Evolutionary conservation across 2,888 invertebrate genomes (phyloP).

Genomic region (Epinotia bilunana): DNA sequence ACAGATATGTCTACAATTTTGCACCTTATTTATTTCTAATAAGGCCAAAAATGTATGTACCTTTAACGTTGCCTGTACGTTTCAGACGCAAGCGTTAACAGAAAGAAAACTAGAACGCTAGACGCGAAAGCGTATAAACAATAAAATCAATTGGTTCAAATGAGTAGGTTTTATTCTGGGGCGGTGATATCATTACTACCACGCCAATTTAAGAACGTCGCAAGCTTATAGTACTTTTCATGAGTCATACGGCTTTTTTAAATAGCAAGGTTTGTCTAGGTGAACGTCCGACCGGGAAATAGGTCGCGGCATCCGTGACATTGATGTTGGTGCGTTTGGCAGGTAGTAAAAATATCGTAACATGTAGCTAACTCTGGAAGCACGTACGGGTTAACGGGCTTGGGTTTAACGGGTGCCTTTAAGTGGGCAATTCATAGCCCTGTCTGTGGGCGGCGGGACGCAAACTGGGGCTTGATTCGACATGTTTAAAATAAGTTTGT

Average conservation of each 20-base stretch:
- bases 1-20: no score
- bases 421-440: slow-evolving; percentile 7
- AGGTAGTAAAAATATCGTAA: slow-evolving; percentile 43
- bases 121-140: slow-evolving; percentile 77
- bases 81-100: slow-evolving; percentile 55
- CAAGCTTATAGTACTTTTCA: neutral
- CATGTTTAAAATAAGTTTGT: neutral
- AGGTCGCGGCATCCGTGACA: slow-evolving; percentile 76
- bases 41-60: no score
- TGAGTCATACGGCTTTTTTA: slow-evolving; percentile 2
- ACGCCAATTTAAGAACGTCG: neutral
- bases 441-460: neutral
- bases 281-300: slow-evolving; percentile 76
- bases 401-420: slow-evolving; percentile 10
- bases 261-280: slow-evolving; percentile 55
- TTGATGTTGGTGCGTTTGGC: slow-evolving; percentile 62
- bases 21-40: no score
- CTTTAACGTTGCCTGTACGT: neutral
- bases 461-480: neutral
- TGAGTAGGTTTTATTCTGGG: slow-evolving; percentile 77
- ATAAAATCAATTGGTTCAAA: slow-evolving; percentile 77
- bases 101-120: slow-evolving; percentile 70
- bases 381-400: slow-evolving; percentile 14
- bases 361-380: slow-evolving; percentile 16
- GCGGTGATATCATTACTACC: slow-evolving; percentile 73